phyloP scores from a whole-genome alignment of 2,888 invertebrate species.

The Lasius platythorax region DNA sequence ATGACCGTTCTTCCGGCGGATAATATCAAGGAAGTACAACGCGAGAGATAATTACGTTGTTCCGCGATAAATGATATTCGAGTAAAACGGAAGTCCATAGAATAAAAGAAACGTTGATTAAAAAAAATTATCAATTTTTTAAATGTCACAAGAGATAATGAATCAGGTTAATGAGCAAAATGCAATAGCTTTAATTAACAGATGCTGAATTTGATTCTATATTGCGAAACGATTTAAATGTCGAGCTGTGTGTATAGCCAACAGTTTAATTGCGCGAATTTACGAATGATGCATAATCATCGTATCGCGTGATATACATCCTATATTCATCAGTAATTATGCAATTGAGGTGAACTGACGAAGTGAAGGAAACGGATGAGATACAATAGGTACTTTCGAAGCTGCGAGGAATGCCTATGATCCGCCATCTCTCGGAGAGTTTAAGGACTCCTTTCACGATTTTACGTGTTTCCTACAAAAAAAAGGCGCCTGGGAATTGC shows the following conservation, averaged over 20 bases:
- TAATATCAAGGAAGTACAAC: conserved; percentile 38
- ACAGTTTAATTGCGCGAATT: background rate
- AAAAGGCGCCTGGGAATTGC: conserved; percentile 70
- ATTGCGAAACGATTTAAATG: conserved; percentile 18
- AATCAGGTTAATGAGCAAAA: background rate
- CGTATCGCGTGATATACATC: background rate
- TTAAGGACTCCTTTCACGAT: conserved; percentile 79
- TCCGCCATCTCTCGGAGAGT: conserved; percentile 84
- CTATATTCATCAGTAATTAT: background rate
- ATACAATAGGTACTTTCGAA: conserved; percentile 13
- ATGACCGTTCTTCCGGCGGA: conserved; percentile 42
- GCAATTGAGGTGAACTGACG: background rate
- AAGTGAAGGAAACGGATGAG: background rate
- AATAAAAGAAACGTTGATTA: background rate
- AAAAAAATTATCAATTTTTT: background rate
- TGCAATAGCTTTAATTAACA: background rate
- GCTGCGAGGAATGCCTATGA: conserved; percentile 64
- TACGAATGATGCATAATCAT: background rate
- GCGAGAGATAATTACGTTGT: conserved; percentile 17
- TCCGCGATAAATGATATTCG: conserved; percentile 8
- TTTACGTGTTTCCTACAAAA: conserved; percentile 81
- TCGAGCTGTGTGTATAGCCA: background rate
- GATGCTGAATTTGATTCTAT: background rate
- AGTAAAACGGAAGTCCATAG: background rate
- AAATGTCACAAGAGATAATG: background rate